A percentile compares a stretch with the other conserved stretches of the same genome.
These are phyloP conservation scores for Struthidea cinerea DNA, from an alignment of 2,113 vertebrate species.

Conservation along the genomic window DNA sequence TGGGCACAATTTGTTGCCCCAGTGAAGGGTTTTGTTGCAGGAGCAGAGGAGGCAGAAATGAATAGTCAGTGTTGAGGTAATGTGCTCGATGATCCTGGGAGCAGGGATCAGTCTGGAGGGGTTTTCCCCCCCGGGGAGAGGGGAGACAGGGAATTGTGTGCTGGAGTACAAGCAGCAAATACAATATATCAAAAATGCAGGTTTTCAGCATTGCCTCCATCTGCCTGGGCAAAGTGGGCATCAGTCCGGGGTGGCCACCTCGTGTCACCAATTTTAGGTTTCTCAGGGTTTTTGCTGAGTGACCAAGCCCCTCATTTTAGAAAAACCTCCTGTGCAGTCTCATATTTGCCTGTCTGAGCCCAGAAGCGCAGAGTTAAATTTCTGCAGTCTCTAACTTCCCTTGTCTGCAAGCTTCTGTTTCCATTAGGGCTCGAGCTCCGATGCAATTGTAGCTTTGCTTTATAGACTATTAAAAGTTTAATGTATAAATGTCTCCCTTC, in stretches of 20 bases:
- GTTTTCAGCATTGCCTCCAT: background rate
- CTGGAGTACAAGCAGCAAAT: background rate
- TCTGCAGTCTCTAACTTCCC: background rate
- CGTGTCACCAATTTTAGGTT: fast-evolving
- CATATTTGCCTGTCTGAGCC: fast-evolving
- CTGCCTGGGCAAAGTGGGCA: background rate
- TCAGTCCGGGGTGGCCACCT: background rate
- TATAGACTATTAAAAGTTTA: conserved; percentile 46
- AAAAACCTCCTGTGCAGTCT: background rate
- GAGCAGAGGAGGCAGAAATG: background rate
- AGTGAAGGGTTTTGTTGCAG: background rate
- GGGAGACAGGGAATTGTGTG: background rate
- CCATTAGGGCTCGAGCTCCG: conserved; percentile 42
- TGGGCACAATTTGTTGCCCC: background rate
- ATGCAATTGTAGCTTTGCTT: conserved; percentile 18
- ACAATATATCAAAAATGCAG: background rate
- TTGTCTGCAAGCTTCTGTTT: conserved; percentile 1
- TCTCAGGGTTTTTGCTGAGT: background rate
- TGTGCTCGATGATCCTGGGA: fast-evolving
- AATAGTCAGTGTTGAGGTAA: background rate
- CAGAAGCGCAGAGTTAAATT: background rate
- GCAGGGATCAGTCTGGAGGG: background rate
- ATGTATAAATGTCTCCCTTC: conserved; percentile 32
- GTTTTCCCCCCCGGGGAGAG: fast-evolving
- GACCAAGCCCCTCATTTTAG: background rate